phyloP scores from a whole-genome alignment of 1,140 invertebrate species.

The Drosophila ironensis region DNA sequence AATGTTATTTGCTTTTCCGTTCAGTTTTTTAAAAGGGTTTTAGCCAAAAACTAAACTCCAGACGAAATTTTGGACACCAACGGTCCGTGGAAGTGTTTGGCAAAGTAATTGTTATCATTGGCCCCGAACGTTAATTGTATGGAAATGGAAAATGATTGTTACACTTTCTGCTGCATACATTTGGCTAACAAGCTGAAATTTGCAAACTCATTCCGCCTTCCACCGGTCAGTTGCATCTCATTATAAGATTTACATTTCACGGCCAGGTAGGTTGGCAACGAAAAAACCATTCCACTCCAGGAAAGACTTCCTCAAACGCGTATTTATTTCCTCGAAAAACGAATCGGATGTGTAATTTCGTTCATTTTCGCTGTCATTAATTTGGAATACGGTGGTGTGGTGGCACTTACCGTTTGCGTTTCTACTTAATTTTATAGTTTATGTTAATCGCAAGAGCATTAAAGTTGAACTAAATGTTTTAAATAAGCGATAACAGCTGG shows the following conservation, averaged over 20 bases:
- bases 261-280: slow-evolving; percentile 53
- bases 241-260: slow-evolving; percentile 66
- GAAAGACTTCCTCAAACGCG: slow-evolving; percentile 23
- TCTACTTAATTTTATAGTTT: slow-evolving; percentile 7
- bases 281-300: not conserved
- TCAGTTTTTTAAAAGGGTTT: no score
- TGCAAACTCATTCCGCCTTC: slow-evolving; percentile 36
- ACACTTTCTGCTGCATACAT: slow-evolving; percentile 64
- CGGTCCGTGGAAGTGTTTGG: slow-evolving; percentile 35
- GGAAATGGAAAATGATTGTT: slow-evolving; percentile 59
- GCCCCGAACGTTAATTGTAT: slow-evolving; percentile 58
- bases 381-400: no score
- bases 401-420: not conserved
- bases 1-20: no score
- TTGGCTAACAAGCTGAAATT: slow-evolving; percentile 28
- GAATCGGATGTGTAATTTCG: slow-evolving; percentile 10
- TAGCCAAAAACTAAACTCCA: no score
- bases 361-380: not conserved
- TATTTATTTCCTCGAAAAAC: slow-evolving; percentile 22
- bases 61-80: no score
- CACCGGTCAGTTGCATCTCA: slow-evolving; percentile 50
- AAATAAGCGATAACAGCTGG: not conserved
- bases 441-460: slow-evolving; percentile 3
- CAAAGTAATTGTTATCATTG: slow-evolving; percentile 24
- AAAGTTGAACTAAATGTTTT: not conserved